Evolutionary conservation across 2,888 invertebrate species (phyloP), one percentile per base, ranked within the genome.

Genomic region (Enchytraeus crypticus): DNA sequence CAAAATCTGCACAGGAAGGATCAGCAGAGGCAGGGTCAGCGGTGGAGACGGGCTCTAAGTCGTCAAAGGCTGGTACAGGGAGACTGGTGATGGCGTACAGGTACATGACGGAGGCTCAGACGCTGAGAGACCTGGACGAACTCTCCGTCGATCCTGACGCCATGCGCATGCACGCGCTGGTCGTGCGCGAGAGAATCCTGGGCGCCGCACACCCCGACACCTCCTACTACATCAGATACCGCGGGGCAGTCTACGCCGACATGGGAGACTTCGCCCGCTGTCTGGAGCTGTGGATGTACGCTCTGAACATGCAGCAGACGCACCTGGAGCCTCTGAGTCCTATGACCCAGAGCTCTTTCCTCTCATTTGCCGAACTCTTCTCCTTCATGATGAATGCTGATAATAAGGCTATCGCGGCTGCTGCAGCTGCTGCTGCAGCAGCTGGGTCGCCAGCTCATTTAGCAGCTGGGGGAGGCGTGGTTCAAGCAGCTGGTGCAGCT

Each of bases 271-370:
- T 93, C 82, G 85, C 86, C 59, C 74, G 83, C 21, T 96, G 95
- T 81, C 90, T 95, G 67, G 87, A 89, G 73, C 83, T 96, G 66
- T 96, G 96, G 96, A 90, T 91, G 80, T 93, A 96, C 81, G 95
- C 95, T 32, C 83, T 96, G 47, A 92, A 92, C 77, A 92, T 93
- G 90, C 95, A 95, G 70, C 91, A 92, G 77, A 86, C 87, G 66
- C 90, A 92, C 82, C 83, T 95, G 69, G 91, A 92, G 71, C 90
- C 95, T 26, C 84, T 96, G 56, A 91, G 90, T 77, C 90, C 91
- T 30, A 89, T 93, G 86, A 95, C 95, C 14, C 92, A 93, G 79
- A 91, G 91, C 76, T 90, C 90, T 66, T 84, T 96, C 65, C 87
- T 92, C 76, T 91, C 92, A 71, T 96, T 96, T 80, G 90, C 92